Evolutionary conservation across 2,888 invertebrate species (phyloP), one percentile per base, ranked within the genome.

Genomic region (Drosophila pseudotakahashii): DNA sequence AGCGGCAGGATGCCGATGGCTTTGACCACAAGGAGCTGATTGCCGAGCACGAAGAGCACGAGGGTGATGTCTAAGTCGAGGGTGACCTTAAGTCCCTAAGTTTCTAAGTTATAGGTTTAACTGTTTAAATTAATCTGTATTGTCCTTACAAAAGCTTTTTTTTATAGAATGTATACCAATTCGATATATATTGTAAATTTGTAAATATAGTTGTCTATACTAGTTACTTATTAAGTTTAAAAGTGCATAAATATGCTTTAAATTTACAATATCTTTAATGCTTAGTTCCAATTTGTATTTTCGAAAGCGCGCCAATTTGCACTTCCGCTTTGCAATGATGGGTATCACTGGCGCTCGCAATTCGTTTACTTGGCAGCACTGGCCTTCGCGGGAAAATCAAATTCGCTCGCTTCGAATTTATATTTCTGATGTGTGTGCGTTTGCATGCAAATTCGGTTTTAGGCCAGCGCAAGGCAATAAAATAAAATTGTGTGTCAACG

Each of bases 21-120:
- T 87, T 77, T 13, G 77, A 79, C 13, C 74, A 78, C 55, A 71
- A 82, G 32, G 47, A 55, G 7, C 67, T 79, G 39, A 58, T 81
- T 13, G 79, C 47, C 3, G 62, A 63, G 13, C 48, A 63, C 7
- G 44, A 23, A 26, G 63, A 58, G 7, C 34, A 58, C n/a, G 70
- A 61, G 7, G 36, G 39, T 16, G 26, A 36, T 0, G 36, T 30
- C 16, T 68, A 73, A n/a, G n/a, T n/a, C 16, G 45, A 68, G 36
- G n/a, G n/a, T 36, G 53, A 1, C 54, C 68, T 5, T 64, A 37
- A 36, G 34, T 36, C 3, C 7, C 30, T 7, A 36, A 36, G 26
- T 7, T 26, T 26, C 26, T 3, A 30, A 30, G 30, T 30, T 7
- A 30, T 7, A 26, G 26, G 26, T 26, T 26, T 26, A 2, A 26